These are phyloP conservation scores for Portunus trituberculatus DNA, from an alignment of 1,140 invertebrate genomes.

Conservation along the genomic window DNA sequence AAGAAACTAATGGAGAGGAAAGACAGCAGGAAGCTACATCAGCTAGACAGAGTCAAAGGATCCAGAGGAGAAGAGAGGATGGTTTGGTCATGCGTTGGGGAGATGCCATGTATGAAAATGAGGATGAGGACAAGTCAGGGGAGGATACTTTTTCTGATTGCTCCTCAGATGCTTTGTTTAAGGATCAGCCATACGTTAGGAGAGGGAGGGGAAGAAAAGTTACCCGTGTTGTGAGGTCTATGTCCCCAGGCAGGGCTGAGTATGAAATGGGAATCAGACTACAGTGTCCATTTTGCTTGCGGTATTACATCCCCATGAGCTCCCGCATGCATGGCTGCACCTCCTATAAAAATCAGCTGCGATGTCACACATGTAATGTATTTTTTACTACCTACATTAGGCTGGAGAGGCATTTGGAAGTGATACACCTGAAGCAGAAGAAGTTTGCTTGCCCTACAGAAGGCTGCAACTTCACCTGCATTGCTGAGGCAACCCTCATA, in stretches of 20 bases:
- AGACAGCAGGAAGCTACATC: background rate
- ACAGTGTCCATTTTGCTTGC: slow-evolving; percentile 63
- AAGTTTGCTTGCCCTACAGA: slow-evolving; percentile 37
- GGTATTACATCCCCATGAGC: slow-evolving; percentile 59
- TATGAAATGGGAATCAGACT: slow-evolving; percentile 33
- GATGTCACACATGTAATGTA: slow-evolving; percentile 65
- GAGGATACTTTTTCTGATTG: background rate
- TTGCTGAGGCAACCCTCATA: slow-evolving; percentile 54
- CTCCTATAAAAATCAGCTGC: slow-evolving; percentile 68
- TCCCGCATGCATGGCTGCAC: slow-evolving; percentile 65
- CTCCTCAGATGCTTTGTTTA: background rate
- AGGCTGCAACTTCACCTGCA: slow-evolving; percentile 51
- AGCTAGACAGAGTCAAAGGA: slow-evolving; percentile 55
- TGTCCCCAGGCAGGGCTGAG: background rate
- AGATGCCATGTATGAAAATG: slow-evolving; percentile 45
- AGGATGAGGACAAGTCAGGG: background rate
- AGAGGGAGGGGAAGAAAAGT: slow-evolving; percentile 58
- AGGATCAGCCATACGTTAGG: background rate
- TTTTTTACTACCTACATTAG: slow-evolving; percentile 65
- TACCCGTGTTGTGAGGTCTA: background rate
- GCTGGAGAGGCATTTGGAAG: slow-evolving; percentile 69
- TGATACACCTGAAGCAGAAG: slow-evolving; percentile 63
- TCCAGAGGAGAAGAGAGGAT: slow-evolving; percentile 67
- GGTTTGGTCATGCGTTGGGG: slow-evolving; percentile 67
- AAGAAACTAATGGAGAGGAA: background rate